Base-by-base conservation (phyloP, 2,888 invertebrate species). In the Athalia cordata region DNA sequence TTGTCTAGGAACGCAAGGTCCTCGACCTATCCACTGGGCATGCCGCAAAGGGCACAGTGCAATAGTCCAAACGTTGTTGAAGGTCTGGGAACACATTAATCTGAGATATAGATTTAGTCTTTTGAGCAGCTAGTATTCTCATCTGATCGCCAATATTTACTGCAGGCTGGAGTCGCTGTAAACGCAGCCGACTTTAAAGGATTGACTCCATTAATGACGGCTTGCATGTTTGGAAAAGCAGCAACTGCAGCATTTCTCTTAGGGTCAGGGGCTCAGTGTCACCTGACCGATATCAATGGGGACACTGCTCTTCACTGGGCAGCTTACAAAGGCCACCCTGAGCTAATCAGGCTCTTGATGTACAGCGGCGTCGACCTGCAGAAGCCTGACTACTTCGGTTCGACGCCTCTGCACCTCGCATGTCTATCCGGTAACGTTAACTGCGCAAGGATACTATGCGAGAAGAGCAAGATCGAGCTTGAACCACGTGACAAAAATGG, bases 291-390 rank as follows among this genome's bases (percentile, higher is more conserved):
- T 85, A 96, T 96, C 83, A 98, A 98, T 87, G 98, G 98, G 0
- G 98, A 98, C 86, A 97, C 96, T 0, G 97, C 98, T 0, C 91
- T 98, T 50, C 98, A 98, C 87, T 98, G 98, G 98, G 97, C 97
- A 0, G 96, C 97, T 0, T 98, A 98, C 89, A 98, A 98, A 90
- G 98, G 96, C 0, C 96, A 97, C 85, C 95, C 96, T 0, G 98
- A 98, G 86, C 91, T 98, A 79, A 97, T 98, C 87, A 93, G 96
- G 67, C 91, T 98, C 76, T 91, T 98, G 29, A 96, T 97, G 91
- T 97, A 97, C 90, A 97, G 97, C 9, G 98, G 98, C 3, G 96
- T 97, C 1, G 96, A 97, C 85, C 91, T 97, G 67, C 95, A 97
- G 85, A 96, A 97, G 90, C 95, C 96, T 1, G 98, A 98, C 89